A percentile compares a stretch with the other conserved stretches of the same genome.
phyloP scores from a whole-genome alignment of 2,797 vertebrate species.

The Hyperoplus lanceolatus region DNA sequence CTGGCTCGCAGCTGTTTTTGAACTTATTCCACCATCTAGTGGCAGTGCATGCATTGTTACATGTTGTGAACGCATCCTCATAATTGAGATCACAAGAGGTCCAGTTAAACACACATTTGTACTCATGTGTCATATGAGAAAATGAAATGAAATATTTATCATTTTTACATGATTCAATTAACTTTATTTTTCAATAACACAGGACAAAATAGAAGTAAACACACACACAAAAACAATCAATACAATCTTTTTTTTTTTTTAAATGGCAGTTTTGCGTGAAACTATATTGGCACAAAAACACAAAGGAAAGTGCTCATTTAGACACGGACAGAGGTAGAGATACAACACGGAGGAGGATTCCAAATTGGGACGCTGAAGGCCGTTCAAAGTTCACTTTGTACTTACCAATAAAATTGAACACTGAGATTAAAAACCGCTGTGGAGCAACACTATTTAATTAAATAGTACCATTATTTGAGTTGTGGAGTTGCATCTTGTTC shows the following conservation, averaged over 20 bases:
- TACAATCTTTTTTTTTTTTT: not conserved
- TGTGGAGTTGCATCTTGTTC: conserved; percentile 52
- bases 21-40: conserved; percentile 78
- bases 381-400: not conserved
- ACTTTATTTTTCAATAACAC: conserved; percentile 28
- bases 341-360: conserved; percentile 22
- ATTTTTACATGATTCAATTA: conserved; percentile 33
- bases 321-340: conserved; percentile 45
- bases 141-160: not conserved
- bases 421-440: conserved; percentile 25
- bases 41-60: conserved; percentile 41
- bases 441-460: conserved; percentile 24
- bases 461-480: conserved; percentile 30
- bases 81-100: conserved; percentile 27
- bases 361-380: conserved; percentile 16
- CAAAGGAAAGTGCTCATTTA: conserved; percentile 31
- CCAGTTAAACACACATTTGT: conserved; percentile 18
- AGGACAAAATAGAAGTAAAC: not conserved
- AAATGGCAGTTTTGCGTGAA: conserved; percentile 45
- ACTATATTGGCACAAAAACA: conserved; percentile 39
- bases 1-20: conserved; percentile 41
- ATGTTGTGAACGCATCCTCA: not conserved
- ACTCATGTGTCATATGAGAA: conserved; percentile 2
- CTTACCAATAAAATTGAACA: conserved; percentile 20
- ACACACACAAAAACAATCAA: not conserved